phyloP scores from a whole-genome alignment of 2,113 vertebrate species.

The Dinomys branickii region DNA sequence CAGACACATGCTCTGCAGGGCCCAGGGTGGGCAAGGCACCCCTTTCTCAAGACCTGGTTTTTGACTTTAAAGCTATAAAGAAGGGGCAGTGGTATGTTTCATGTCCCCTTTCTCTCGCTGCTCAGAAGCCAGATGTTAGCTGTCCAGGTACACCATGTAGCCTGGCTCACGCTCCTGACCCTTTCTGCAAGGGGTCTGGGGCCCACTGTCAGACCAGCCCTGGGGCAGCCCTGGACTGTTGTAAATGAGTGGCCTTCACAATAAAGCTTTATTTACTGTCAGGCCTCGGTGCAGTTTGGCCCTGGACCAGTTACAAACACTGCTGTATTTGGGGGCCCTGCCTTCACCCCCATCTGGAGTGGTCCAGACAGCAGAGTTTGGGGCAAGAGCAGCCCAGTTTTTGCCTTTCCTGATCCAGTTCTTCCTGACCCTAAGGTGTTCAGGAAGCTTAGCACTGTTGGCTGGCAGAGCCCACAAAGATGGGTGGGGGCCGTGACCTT shows the following conservation, averaged over 20 bases:
- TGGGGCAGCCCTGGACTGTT: too few species aligned
- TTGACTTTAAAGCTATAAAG: neutral
- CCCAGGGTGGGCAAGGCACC: too few species aligned
- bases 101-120: neutral
- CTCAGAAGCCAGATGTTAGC: neutral
- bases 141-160: accelerated
- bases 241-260: too few species aligned
- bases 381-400: neutral
- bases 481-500: neutral
- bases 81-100: too few species aligned
- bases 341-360: neutral
- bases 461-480: neutral
- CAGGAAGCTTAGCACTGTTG: neutral
- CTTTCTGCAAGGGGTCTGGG: too few species aligned
- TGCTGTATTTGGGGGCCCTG: neutral
- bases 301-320: neutral
- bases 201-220: neutral
- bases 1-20: neutral
- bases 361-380: neutral
- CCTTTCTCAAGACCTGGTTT: neutral
- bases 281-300: neutral
- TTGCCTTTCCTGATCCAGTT: too few species aligned
- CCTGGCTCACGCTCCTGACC: too few species aligned
- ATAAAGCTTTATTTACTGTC: neutral
- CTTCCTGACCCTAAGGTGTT: too few species aligned